Percentiles rank a stretch among this genome's conserved stretches.
These are phyloP conservation scores for Aphaenogaster rudis DNA, from an alignment of 1,140 invertebrate genomes.

Conservation along the genomic window DNA sequence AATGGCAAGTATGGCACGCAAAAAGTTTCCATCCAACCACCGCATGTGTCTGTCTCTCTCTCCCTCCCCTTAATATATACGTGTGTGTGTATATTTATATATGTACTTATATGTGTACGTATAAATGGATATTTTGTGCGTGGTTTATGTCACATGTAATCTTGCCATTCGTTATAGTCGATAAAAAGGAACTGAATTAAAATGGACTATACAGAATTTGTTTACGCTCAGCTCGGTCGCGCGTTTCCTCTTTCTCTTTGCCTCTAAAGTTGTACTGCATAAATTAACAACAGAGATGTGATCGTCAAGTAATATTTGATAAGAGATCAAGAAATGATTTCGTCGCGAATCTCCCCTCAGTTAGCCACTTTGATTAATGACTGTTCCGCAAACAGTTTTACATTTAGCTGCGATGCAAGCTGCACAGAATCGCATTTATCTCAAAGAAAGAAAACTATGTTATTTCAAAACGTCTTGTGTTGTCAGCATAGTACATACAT, in stretches of 20 bases:
- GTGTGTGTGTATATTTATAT: slow-evolving; percentile 31
- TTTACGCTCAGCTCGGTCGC: slow-evolving; percentile 17
- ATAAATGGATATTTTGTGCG: slow-evolving; percentile 71
- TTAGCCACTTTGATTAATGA: neutral
- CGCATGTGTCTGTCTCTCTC: neutral
- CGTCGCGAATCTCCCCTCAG: neutral
- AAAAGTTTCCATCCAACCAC: slow-evolving; percentile 53
- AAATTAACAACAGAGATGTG: slow-evolving; percentile 38
- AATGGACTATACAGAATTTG: slow-evolving; percentile 46
- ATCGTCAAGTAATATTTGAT: slow-evolving; percentile 19
- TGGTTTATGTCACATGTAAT: slow-evolving; percentile 61
- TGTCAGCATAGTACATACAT: neutral
- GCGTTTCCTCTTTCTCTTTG: neutral
- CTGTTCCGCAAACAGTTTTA: neutral
- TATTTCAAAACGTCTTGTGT: neutral
- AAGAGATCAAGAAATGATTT: slow-evolving; percentile 19
- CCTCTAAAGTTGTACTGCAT: slow-evolving; percentile 4
- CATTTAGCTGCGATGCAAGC: slow-evolving; percentile 18
- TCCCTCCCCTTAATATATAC: neutral
- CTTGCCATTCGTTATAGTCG: slow-evolving; percentile 53
- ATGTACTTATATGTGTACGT: slow-evolving; percentile 49
- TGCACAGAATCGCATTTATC: slow-evolving; percentile 17
- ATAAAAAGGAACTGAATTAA: slow-evolving; percentile 61
- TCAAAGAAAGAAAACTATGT: neutral
- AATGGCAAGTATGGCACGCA: slow-evolving; percentile 69